Conservation (phyloP, 2,113 vertebrate genomes). For the Rattus rattus region DNA sequence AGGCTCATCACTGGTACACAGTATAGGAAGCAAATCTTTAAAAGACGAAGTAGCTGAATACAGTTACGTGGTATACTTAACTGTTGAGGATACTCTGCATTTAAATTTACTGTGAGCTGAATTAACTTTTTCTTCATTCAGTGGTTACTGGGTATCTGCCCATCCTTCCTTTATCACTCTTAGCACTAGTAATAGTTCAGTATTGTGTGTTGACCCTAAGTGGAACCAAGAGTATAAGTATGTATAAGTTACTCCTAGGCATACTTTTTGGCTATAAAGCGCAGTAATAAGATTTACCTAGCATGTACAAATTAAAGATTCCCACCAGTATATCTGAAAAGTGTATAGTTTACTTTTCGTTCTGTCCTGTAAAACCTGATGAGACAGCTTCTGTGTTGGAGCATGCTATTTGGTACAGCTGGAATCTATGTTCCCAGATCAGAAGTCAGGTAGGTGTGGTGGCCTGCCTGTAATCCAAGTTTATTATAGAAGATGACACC, state of each 20-base stretch:
- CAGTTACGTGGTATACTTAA: background rate
- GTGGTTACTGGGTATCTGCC: background rate
- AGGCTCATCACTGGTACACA: background rate
- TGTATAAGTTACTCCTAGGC: background rate
- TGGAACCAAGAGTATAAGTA: background rate
- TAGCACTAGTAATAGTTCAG: background rate
- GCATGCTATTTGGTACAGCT: background rate
- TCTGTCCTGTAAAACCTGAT: background rate
- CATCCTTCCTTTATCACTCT: background rate
- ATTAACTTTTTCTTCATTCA: constrained; percentile 28
- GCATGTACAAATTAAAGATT: background rate
- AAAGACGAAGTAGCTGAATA: background rate
- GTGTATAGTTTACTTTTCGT: background rate
- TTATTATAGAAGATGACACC: background rate
- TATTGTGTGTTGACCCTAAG: constrained; percentile 29
- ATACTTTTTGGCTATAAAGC: background rate
- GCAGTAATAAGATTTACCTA: background rate
- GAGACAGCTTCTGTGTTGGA: background rate
- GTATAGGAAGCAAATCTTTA: background rate
- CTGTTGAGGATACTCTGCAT: background rate
- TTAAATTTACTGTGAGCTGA: constrained; percentile 1
- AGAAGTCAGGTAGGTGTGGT: background rate
- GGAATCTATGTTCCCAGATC: background rate
- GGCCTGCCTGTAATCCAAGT: background rate
- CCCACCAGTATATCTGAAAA: background rate